Base-by-base conservation (phyloP, 1,140 invertebrate genomes). In the Oryzaephilus surinamensis region DNA sequence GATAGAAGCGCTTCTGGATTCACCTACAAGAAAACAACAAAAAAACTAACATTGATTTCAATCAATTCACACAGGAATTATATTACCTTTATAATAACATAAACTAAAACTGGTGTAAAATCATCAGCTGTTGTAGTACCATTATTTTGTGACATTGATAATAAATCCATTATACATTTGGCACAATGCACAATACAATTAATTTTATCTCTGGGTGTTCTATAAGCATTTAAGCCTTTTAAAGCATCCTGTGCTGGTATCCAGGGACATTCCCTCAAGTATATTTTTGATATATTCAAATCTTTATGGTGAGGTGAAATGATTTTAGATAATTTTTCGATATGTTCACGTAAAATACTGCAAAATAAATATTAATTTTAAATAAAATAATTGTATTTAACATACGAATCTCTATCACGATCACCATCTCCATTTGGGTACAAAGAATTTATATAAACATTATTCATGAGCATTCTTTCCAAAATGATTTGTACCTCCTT, bases 361-460 rank as follows among this genome's bases (percentile, higher is more conserved):
- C 18, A 67, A 61, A 51, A 54, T 38, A 39, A 15, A 21, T 14
- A 33, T 11, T 38, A 15, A 16, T 38, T 13, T 15, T 10, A 32
- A 34, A n/a, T 13, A 5, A 18, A 20, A 39, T 11, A 27, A 35
- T 7, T 15, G 6, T 18, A 26, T 36, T 14, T 18, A 26, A 73
- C 77, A 73, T 62, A 89, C 79, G 86, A 81, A 60, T 99, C 95
- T 37, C 94, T 69, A 34, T 84, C 77, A 31, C 92, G 74, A 66
- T 99, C 95, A 0, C 86, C 92, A 59, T 98, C 95, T 2, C 90
- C 90, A 65, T 98, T 98, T 4, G 95, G 94, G 69, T 93, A 97
- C 54, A 99, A 73, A 19, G 94, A 91, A 60, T 90, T 78, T 15
- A 80, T 74, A 66, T 98, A 98, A 21, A 98, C 84, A 13, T 84